A percentile compares a stretch with the other conserved stretches of the same genome.
Evolutionary conservation across 2,797 vertebrate genomes (phyloP).

Genomic region (Anniella stebbinsi): DNA sequence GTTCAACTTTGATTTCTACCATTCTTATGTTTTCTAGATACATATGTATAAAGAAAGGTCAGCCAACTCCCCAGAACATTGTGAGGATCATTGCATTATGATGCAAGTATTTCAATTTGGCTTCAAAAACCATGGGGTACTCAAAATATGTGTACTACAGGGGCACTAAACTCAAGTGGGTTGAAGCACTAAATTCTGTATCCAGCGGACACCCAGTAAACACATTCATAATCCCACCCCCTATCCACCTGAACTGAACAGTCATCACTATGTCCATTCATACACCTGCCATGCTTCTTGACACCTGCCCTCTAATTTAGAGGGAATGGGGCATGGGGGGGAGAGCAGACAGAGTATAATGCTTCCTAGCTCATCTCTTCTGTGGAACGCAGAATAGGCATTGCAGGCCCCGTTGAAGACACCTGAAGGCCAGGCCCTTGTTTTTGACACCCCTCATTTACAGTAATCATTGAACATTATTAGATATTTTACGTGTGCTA

Average conservation of each 20-base stretch:
- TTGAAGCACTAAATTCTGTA: not conserved
- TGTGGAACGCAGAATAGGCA: not conserved
- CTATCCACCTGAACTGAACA: not conserved
- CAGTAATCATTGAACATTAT: slow-evolving; percentile 9
- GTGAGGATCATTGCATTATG: not conserved
- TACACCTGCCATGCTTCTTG: no score
- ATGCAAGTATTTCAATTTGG: not conserved
- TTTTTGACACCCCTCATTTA: not conserved
- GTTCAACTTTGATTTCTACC: not conserved
- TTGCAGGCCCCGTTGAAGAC: not conserved
- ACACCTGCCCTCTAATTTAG: not conserved
- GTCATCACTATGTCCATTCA: not conserved
- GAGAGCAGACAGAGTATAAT: not conserved
- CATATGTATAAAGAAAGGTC: not conserved
- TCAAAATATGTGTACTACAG: not conserved
- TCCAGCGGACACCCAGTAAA: not conserved
- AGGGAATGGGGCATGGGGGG: not conserved
- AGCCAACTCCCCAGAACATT: not conserved
- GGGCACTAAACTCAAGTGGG: not conserved
- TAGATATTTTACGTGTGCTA: slow-evolving; percentile 28
- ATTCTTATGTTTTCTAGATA: not conserved
- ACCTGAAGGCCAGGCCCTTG: not conserved
- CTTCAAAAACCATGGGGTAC: not conserved
- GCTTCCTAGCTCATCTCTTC: not conserved
- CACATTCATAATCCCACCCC: not conserved